These are phyloP conservation scores for Drosophila emarginata DNA, from an alignment of 2,888 invertebrate genomes.

Conservation along the genomic window DNA sequence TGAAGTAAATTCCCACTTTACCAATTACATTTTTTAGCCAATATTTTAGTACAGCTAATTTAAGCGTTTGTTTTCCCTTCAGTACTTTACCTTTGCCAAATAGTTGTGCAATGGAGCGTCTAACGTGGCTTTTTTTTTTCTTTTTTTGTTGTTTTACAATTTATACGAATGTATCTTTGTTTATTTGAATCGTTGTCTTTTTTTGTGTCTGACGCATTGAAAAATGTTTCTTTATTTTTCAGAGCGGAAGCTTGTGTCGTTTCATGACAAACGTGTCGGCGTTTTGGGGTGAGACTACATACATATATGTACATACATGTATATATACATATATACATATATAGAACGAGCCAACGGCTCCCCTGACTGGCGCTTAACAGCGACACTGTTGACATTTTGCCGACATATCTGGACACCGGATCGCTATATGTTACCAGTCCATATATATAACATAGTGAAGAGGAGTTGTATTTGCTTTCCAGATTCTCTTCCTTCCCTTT, in stretches of 20 bases:
- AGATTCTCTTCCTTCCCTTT: slow-evolving; percentile 20
- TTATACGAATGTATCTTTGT: slow-evolving; percentile 29
- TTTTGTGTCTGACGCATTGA: slow-evolving; percentile 44
- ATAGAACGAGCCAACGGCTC: slow-evolving; percentile 7
- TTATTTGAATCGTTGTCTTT: slow-evolving; percentile 8
- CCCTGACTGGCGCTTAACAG: slow-evolving; percentile 50
- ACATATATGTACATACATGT: too few species aligned
- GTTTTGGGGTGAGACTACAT: slow-evolving; percentile 13
- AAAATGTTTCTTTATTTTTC: slow-evolving; percentile 27
- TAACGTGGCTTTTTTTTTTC: slow-evolving; percentile 16
- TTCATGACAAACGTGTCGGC: slow-evolving; percentile 26
- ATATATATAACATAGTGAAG: slow-evolving; percentile 12
- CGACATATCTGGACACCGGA: slow-evolving; percentile 64
- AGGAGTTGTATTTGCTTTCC: slow-evolving; percentile 27
- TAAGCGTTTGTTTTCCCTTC: slow-evolving; percentile 23
- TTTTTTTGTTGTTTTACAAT: slow-evolving; percentile 25
- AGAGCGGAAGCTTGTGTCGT: slow-evolving; percentile 48
- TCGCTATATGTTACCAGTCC: slow-evolving; percentile 49
- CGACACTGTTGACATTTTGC: slow-evolving; percentile 65
- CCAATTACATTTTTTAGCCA: background rate
- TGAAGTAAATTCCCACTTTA: background rate
- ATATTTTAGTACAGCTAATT: slow-evolving; percentile 26
- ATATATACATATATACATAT: background rate
- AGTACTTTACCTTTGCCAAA: slow-evolving; percentile 28
- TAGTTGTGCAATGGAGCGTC: slow-evolving; percentile 46